phyloP scores from a whole-genome alignment of 2,113 vertebrate genomes.

The Laticauda laticaudata region DNA sequence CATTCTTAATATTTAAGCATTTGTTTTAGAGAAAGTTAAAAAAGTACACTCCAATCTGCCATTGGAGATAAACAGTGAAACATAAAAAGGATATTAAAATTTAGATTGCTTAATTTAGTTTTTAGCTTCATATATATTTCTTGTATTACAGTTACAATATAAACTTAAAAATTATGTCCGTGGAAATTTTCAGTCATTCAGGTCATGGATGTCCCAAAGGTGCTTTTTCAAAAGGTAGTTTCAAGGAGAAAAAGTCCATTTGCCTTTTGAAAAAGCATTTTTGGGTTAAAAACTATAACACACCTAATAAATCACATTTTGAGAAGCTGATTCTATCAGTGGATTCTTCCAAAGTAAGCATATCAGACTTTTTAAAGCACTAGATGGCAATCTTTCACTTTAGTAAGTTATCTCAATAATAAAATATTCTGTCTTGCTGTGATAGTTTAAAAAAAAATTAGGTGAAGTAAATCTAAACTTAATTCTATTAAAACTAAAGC shows the following conservation, averaged over 20 bases:
- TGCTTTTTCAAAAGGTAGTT: neutral
- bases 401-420: neutral
- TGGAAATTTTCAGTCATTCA: neutral
- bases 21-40: neutral
- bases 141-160: neutral
- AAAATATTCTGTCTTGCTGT: neutral
- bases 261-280: neutral
- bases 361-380: neutral
- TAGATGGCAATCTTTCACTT: neutral
- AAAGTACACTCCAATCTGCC: neutral
- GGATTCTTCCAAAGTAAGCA: neutral
- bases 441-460: neutral
- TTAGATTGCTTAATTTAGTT: neutral
- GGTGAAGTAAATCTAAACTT: neutral
- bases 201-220: neutral
- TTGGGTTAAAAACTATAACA: neutral
- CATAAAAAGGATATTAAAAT: slow-evolving; percentile 3
- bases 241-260: neutral
- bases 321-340: neutral
- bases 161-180: neutral
- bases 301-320: slow-evolving; percentile 45
- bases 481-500: neutral
- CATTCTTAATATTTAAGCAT: neutral
- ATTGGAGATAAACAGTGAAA: accelerated
- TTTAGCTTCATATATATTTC: neutral